phyloP scores from a whole-genome alignment of 2,888 invertebrate species.

The Campaea margaritaria region DNA sequence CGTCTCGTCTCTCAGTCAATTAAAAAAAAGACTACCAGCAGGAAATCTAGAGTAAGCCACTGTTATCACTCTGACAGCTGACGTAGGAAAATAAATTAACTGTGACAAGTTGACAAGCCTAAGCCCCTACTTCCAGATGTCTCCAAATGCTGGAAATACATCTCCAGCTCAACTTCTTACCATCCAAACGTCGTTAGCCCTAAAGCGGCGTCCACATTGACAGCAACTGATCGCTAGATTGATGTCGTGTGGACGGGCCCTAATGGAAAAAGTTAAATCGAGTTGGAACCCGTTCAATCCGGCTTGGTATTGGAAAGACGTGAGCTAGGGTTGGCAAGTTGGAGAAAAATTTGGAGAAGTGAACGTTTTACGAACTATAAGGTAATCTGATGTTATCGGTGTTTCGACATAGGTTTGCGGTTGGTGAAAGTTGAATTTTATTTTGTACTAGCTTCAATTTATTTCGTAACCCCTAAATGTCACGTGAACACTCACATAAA shows the following conservation, averaged over 20 bases:
- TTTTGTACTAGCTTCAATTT: too few relatives aligned
- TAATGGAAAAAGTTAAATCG: constrained; percentile 63
- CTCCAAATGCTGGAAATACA: neutral
- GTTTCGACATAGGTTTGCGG: too few relatives aligned
- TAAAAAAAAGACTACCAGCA: too few relatives aligned
- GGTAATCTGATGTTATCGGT: neutral
- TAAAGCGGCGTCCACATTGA: constrained; percentile 8
- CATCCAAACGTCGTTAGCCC: constrained; percentile 13
- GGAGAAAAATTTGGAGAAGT: neutral
- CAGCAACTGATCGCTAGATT: constrained; percentile 36
- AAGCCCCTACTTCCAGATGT: neutral
- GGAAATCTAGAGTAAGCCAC: too few relatives aligned
- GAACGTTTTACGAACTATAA: neutral
- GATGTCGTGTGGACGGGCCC: constrained; percentile 44
- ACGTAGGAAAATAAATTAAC: too few relatives aligned
- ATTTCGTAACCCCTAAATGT: too few relatives aligned
- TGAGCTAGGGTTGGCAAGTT: neutral
- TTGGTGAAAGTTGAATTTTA: too few relatives aligned
- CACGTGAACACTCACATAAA: too few relatives aligned
- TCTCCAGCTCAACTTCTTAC: constrained; percentile 2
- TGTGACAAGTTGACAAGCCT: neutral
- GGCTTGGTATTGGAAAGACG: neutral
- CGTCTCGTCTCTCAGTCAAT: too few relatives aligned
- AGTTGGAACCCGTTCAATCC: constrained; percentile 43
- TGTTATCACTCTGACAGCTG: too few relatives aligned